Base-by-base conservation (phyloP, 2,797 vertebrate species). In the Odontamblyopus rebecca region DNA sequence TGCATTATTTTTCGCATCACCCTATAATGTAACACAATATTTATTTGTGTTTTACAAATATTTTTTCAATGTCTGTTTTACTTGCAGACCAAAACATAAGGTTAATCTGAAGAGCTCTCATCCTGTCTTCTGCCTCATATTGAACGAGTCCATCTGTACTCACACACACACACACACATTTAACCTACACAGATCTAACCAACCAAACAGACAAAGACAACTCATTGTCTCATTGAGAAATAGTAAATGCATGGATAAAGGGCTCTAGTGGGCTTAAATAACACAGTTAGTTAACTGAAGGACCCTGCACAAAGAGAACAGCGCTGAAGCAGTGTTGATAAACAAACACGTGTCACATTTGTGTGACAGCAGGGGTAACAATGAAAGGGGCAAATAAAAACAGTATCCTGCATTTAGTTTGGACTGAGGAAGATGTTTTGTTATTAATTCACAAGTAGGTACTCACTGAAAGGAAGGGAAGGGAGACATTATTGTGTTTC, bases 241-340 rank as follows among this genome's bases (percentile, higher is more conserved):
- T 68, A 80, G 41, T 54, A 54, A 54, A 56, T 83, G 87, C 70
- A 69, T 41, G 27, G 62, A 72, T 67, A 62, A 69, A 67, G 8
- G 57, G 54, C 69, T 68, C 63, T 41, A 53, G 27, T 60, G 29
- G 23, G 67, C 48, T 68, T 82, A 86, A 81, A 88, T 84, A 83
- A 86, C 88, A 83, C 78, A 67, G 23, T 6, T 66, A 77, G 9
- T 78, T 87, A 78, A 75, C 77, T 78, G 63, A 11, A 68, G 76
- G 78, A 81, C 74, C 68, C 78, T 80, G 69, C 50, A 64, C 73
- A 74, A 76, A 86, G 76, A 71, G 4, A 18, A 67, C 77, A 75
- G 67, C 57, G 16, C 68, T 73, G 23, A 12, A 50, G 59, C 4
- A 5, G 63, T 60, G n/a, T 18, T 64, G 61, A 67, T 74, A 78